Percentiles rank a stretch among this genome's conserved stretches.
Conservation (phyloP, 1,140 invertebrate genomes). For the Ips typographus region DNA sequence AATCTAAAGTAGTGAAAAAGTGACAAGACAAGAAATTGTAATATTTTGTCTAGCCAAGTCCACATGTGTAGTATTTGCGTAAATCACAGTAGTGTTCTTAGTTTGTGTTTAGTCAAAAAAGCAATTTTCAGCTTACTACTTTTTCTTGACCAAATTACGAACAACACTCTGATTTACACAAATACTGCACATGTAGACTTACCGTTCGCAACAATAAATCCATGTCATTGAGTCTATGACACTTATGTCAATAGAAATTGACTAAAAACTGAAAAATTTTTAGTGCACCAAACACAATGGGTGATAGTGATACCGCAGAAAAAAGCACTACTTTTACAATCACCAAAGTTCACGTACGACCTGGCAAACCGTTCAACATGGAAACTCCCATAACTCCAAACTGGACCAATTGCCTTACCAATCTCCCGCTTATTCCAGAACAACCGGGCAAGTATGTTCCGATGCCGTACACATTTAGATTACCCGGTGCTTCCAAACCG, state of each 20-base stretch:
- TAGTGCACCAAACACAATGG: background rate
- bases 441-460: constrained; percentile 34
- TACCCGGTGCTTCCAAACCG: constrained; percentile 25
- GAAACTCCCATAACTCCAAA: constrained; percentile 1
- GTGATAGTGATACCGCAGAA: constrained; percentile 10
- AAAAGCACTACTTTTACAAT: constrained; percentile 34
- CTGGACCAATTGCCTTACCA: constrained; percentile 31
- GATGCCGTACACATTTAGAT: constrained; percentile 37
- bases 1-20: too few species aligned
- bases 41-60: too few species aligned
- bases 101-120: too few species aligned
- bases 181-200: background rate
- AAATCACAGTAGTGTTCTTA: too few species aligned
- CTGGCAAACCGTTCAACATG: constrained; percentile 28
- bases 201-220: background rate
- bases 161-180: too few species aligned
- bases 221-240: background rate
- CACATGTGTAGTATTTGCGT: too few species aligned
- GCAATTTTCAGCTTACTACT: too few species aligned
- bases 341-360: constrained; percentile 35
- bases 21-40: too few species aligned
- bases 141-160: too few species aligned
- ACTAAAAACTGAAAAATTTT: background rate
- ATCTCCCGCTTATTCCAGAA: constrained; percentile 35
- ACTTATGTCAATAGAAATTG: background rate